A percentile compares a stretch with the other conserved stretches of the same genome.
Conservation (phyloP, 2,888 invertebrate genomes). For the Brachypalpus laphriformis region DNA sequence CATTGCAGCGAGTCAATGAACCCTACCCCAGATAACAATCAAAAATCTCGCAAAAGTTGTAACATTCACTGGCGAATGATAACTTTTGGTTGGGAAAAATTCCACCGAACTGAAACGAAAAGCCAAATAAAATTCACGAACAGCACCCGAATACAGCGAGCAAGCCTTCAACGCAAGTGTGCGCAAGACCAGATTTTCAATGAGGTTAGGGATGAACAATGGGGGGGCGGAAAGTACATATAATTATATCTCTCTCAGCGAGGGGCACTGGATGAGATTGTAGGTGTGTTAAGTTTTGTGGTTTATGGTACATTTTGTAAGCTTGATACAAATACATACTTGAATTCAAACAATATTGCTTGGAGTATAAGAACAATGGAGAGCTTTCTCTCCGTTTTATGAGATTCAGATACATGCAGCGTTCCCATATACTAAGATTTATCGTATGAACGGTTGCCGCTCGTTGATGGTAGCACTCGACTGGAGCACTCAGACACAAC, state of each 20-base stretch:
- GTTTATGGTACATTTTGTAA: not conserved
- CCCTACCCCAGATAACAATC: not conserved
- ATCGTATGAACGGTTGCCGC: too few relatives aligned
- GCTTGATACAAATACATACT: not conserved
- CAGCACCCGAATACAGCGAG: conserved; percentile 16
- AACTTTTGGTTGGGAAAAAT: not conserved
- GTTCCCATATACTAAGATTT: too few relatives aligned
- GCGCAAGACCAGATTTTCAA: conserved; percentile 50
- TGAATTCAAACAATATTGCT: not conserved
- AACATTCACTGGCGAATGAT: not conserved
- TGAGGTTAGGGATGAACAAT: conserved; percentile 3
- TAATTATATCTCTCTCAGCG: not conserved
- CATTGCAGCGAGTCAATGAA: conserved; percentile 14
- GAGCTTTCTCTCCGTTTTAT: not conserved
- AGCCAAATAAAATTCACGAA: conserved; percentile 16
- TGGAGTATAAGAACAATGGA: not conserved
- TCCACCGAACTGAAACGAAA: conserved; percentile 14
- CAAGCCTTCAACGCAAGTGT: conserved; percentile 20
- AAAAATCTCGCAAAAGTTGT: not conserved
- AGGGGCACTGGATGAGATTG: not conserved
- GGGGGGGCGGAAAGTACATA: not conserved
- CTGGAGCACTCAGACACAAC: too few relatives aligned
- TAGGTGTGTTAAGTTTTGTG: not conserved
- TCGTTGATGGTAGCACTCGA: too few relatives aligned
- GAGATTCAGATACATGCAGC: not conserved